Evolutionary conservation across 2,888 invertebrate species (phyloP), one percentile per base, ranked within the genome.

Genomic region (Torymus tubicola): DNA sequence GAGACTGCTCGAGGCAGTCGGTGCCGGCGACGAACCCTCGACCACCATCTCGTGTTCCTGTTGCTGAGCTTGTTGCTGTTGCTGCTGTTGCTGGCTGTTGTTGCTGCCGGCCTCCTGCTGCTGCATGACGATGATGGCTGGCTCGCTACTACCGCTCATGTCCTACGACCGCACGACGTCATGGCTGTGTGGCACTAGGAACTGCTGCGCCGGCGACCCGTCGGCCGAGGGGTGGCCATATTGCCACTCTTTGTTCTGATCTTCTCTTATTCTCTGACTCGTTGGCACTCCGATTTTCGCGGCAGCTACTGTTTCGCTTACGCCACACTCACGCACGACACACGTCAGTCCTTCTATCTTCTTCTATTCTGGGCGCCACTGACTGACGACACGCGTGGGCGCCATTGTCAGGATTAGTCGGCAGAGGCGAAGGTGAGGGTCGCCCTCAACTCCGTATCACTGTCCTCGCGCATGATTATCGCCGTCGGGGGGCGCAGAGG

Each of bases 1-100:
- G 64, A 90, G 82, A 75, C 88, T 89, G 76, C 88, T 89, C 60
- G 90, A 88, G 58, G 89, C 87, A 16, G 90, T 89, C 67, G 90
- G 88, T 58, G 72, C 70, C 69, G 81, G 24, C 86, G 85, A 80
- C 83, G 80, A 60, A 67, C 18, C 80, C 70, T 57, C 72, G 65
- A 67, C 70, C 16, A 21, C 16, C 53, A 67, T 71, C 61, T 63
- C 65, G 67, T 81, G 74, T 81, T 50, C 79, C 75, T 69, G 79
- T 81, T 21, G 83, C 73, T 69, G 81, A 13, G 14, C 24, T 12
- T 10, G 64, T 50, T 58, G 63, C 53, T 78, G 64, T 53, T 71
- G 58, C 24, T 55, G 63, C 21, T 42, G 64, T 52, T 52, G 71
- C 16, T 42, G 24, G 73, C 21, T 53, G 42, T 14, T 64, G 72